Conservation (phyloP, 2,113 vertebrate genomes). For the Dendrocopos noguchii region DNA sequence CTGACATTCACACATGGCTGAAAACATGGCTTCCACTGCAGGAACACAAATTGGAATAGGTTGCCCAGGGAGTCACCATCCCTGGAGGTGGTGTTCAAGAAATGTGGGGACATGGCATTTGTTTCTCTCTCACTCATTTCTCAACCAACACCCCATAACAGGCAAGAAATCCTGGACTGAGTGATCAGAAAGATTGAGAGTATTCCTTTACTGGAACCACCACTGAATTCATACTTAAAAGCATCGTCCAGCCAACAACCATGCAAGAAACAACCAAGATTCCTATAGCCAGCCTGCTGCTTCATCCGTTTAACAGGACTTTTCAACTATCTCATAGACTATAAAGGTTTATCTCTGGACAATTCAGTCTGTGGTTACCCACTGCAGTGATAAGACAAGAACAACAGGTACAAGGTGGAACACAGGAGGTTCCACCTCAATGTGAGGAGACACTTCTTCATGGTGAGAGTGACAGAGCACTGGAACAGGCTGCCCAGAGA, state of each 20-base stretch:
- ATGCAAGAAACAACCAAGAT: not conserved
- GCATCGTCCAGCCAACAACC: not conserved
- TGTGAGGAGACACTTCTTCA: too few relatives aligned
- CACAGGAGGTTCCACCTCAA: too few relatives aligned
- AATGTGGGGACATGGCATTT: too few relatives aligned
- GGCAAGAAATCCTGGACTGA: not conserved
- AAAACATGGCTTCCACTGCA: constrained; percentile 94
- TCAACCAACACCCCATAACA: not conserved
- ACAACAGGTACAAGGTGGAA: too few relatives aligned
- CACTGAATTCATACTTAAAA: fast-evolving
- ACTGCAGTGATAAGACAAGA: not conserved
- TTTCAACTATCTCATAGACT: not conserved
- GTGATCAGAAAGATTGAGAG: not conserved
- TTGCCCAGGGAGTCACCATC: too few relatives aligned
- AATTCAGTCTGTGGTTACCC: not conserved
- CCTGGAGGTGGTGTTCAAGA: too few relatives aligned
- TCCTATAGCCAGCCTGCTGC: not conserved
- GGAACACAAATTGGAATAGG: not conserved
- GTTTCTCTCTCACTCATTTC: not conserved
- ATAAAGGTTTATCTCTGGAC: not conserved
- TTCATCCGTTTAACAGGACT: not conserved
- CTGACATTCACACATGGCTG: constrained; percentile 96
- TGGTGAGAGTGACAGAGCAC: too few relatives aligned
- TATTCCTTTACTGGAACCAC: not conserved
- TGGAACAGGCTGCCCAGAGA: too few relatives aligned